Evolutionary conservation across 2,797 vertebrate genomes (phyloP), one percentile per base, ranked within the genome.

Genomic region (Loriculus beryllinus): DNA sequence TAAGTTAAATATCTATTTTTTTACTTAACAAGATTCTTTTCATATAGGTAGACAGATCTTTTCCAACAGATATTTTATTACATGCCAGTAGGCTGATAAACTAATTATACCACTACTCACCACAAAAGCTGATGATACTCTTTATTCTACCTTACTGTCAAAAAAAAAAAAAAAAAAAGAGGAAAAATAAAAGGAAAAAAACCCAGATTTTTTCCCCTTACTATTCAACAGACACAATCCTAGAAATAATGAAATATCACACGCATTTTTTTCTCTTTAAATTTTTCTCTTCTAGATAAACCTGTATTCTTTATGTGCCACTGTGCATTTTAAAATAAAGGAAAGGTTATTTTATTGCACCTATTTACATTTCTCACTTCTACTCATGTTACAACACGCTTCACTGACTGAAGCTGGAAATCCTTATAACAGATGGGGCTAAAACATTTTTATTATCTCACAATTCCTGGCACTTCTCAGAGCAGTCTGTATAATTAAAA

Each of bases 131-230:
- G 10, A 19, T 40, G 4, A 37, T 22, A 52, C 5, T 51, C 54
- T 52, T 68, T 42, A 69, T 48, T 68, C 39, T 14, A 68, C 8
- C 11, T 59, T 54, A 57, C 10, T 43, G 2, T 26, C 45, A 26
- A 35, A 51, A 9, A 59, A 70, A 49, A 28, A 59, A 67, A 49
- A 25, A 31, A 16, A 19, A 12, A 45, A 10, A 9, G 7, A 5
- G 12, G 25, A 31, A 29, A 21, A 14, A 8, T 1, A 20, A 4
- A 21, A 43, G 10, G 2, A 20, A 7, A 3, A 7, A 7, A 10
- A 0, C 0, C 6, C 9, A 2, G 12, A 6, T 8, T 3, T 17
- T 39, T 48, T 21, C 12, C 10, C 8, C 48, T 75, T 45, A 21
- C 9, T 54, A 29, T 4, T 62, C 26, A 83, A 21, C 5, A 56